These are phyloP conservation scores for Lucifuga dentata DNA, from an alignment of 2,113 vertebrate species.

Conservation along the genomic window DNA sequence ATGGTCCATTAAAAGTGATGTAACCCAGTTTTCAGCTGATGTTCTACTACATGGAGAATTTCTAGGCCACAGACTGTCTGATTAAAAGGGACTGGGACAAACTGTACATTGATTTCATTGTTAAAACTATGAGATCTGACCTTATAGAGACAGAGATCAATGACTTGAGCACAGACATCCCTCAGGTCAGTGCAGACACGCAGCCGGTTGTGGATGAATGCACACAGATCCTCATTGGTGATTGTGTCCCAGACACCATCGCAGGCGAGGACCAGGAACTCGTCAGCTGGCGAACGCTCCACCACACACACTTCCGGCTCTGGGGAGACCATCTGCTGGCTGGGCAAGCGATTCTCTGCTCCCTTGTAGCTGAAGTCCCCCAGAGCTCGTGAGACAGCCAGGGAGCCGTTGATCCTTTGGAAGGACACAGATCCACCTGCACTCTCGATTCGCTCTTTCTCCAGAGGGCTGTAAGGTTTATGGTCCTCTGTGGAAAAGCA, in stretches of 20 bases:
- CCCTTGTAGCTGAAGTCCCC: conserved; percentile 88
- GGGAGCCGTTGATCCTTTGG: conserved; percentile 86
- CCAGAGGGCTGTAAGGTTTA: conserved; percentile 83
- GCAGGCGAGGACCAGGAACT: conserved; percentile 88
- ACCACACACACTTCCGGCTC: conserved; percentile 86
- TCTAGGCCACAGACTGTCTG: not conserved
- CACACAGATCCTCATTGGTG: conserved; percentile 82
- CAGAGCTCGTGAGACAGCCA: conserved; percentile 87
- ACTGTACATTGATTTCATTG: not conserved
- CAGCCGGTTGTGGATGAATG: conserved; percentile 84
- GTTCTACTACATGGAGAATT: conserved; percentile 31
- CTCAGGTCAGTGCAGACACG: conserved; percentile 82
- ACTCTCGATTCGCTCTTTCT: conserved; percentile 85
- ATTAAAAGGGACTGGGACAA: not conserved
- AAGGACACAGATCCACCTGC: conserved; percentile 84
- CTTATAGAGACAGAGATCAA: conserved; percentile 88
- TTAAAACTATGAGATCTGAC: conserved; percentile 67
- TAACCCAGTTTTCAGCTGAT: conserved; percentile 30
- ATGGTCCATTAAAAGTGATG: too few relatives aligned
- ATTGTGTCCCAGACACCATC: conserved; percentile 88
- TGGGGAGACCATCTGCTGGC: conserved; percentile 86
- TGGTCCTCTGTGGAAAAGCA: conserved; percentile 88
- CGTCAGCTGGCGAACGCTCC: conserved; percentile 80
- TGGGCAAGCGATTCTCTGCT: conserved; percentile 78
- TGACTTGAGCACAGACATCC: conserved; percentile 85